These are phyloP conservation scores for Oligia fasciuncula DNA, from an alignment of 2,888 invertebrate species.

Conservation along the genomic window DNA sequence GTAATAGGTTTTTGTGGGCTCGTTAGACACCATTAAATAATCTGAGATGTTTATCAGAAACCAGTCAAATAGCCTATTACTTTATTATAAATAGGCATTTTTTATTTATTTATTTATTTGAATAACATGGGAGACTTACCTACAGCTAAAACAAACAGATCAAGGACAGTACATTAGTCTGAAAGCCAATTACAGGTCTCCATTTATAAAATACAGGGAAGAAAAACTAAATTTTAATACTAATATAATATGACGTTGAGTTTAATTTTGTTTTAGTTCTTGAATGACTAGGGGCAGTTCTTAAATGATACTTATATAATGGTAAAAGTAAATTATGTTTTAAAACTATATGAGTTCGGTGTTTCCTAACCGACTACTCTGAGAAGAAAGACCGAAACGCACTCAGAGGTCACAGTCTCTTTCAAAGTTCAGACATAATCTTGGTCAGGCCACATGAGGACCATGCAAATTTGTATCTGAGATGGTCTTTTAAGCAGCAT, in stretches of 20 bases:
- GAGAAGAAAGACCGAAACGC: neutral
- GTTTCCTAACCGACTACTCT: neutral
- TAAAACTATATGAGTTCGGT: neutral
- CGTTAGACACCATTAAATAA: too few relatives aligned
- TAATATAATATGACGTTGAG: neutral
- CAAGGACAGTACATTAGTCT: too few relatives aligned
- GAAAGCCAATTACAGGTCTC: too few relatives aligned
- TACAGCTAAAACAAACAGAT: too few relatives aligned
- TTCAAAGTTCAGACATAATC: neutral
- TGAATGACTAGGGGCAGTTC: too few relatives aligned
- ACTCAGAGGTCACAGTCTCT: neutral
- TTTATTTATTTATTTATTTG: too few relatives aligned
- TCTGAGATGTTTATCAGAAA: too few relatives aligned
- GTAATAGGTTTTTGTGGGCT: too few relatives aligned
- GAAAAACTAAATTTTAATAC: conserved; percentile 1
- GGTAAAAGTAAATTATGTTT: neutral
- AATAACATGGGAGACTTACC: too few relatives aligned
- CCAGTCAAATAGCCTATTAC: too few relatives aligned
- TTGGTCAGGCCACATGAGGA: neutral
- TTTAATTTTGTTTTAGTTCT: neutral
- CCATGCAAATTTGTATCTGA: neutral
- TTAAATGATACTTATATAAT: neutral
- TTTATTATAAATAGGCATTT: conserved; percentile 24
- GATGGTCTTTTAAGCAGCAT: neutral
- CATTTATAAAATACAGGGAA: too few relatives aligned